Evolutionary conservation across 2,113 vertebrate genomes (phyloP).

Genomic region (Vimba vimba): DNA sequence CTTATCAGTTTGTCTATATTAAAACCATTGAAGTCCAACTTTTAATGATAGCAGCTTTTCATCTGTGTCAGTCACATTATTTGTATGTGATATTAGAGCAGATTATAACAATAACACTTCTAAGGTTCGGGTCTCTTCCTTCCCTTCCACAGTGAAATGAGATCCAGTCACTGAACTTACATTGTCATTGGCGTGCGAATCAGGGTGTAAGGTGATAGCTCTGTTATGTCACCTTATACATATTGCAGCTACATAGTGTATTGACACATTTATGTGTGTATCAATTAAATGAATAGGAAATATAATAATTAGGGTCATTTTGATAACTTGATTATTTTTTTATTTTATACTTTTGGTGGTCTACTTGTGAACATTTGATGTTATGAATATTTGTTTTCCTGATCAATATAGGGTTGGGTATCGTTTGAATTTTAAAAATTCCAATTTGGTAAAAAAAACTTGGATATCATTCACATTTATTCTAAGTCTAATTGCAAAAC

Average conservation of each 20-base stretch:
- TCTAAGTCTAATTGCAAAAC: too few relatives aligned
- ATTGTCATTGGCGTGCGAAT: slow-evolving; percentile 24
- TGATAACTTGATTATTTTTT: too few relatives aligned
- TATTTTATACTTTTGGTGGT: not conserved
- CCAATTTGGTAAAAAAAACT: too few relatives aligned
- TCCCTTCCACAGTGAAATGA: slow-evolving; percentile 20
- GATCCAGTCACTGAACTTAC: slow-evolving; percentile 17
- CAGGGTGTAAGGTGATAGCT: slow-evolving; percentile 57
- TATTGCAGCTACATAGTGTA: slow-evolving; percentile 65
- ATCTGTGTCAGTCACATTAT: not conserved
- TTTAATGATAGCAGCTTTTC: not conserved
- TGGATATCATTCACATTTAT: too few relatives aligned
- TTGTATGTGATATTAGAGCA: not conserved
- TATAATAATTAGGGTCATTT: too few relatives aligned
- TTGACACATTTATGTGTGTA: slow-evolving; percentile 62
- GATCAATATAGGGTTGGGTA: too few relatives aligned
- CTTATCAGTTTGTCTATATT: not conserved
- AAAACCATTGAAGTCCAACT: not conserved
- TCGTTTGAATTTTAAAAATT: too few relatives aligned
- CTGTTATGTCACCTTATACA: slow-evolving; percentile 57
- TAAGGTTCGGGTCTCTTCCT: slow-evolving; percentile 5
- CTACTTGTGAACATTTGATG: not conserved
- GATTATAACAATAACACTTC: slow-evolving; percentile 5
- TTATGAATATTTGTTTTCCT: not conserved
- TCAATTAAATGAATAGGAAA: too few relatives aligned